phyloP scores from a whole-genome alignment of 1,140 invertebrate species.

The Trichoplusia ni region DNA sequence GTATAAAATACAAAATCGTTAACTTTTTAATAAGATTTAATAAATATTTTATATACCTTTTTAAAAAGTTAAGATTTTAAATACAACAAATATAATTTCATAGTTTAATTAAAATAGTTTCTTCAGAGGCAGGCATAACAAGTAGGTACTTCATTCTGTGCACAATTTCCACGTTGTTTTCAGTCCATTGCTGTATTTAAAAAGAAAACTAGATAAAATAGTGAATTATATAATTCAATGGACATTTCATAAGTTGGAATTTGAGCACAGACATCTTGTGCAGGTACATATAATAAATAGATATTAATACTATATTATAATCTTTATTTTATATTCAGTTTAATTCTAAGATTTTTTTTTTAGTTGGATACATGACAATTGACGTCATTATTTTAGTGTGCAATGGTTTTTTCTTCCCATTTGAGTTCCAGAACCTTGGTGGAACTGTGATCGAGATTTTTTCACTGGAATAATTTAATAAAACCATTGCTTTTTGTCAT shows the following conservation, averaged over 20 bases:
- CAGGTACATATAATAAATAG: constrained; percentile 22
- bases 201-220: no score
- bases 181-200: no score
- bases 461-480: no score
- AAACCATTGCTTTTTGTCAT: no score
- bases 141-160: constrained; percentile 16
- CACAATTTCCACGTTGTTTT: no score
- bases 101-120: constrained; percentile 19
- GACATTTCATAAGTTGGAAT: background rate
- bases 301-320: constrained; percentile 13
- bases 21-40: background rate
- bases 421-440: no score
- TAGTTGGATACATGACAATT: no score
- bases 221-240: no score
- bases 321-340: constrained; percentile 10
- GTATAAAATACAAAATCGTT: background rate
- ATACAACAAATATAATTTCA: constrained; percentile 16
- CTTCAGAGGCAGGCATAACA: constrained; percentile 21
- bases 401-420: no score
- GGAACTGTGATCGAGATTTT: no score
- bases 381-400: no score
- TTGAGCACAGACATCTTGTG: background rate
- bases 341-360: constrained; percentile 1
- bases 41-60: background rate
- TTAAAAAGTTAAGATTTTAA: background rate